Conservation (phyloP, 1,140 invertebrate genomes). For the Macrostomum lignano region DNA sequence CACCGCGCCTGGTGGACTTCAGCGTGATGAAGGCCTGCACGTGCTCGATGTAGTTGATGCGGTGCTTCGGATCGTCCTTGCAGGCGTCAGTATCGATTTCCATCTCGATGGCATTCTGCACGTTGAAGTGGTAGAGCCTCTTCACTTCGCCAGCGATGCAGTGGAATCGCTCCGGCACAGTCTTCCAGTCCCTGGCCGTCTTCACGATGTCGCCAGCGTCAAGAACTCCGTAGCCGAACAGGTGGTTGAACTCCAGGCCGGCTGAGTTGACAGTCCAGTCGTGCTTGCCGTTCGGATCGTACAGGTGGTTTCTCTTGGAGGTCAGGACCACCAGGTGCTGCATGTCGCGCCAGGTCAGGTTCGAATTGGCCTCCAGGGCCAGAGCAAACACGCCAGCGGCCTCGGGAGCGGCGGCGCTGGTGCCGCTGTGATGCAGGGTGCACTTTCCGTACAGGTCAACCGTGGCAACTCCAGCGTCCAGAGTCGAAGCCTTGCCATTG, state of each 20-base stretch:
- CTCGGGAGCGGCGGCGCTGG: constrained; percentile 86
- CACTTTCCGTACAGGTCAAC: constrained; percentile 98
- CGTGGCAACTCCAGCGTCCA: constrained; percentile 36
- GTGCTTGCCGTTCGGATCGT: constrained; percentile 63
- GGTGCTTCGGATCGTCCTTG: constrained; percentile 55
- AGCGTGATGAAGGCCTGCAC: constrained; percentile 84
- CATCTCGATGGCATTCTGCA: constrained; percentile 39
- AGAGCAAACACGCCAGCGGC: constrained; percentile 89
- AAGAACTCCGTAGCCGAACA: constrained; percentile 87
- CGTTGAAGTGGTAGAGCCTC: constrained; percentile 18
- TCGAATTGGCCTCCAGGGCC: constrained; percentile 70
- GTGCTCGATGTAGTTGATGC: constrained; percentile 43
- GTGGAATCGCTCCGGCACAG: constrained; percentile 75
- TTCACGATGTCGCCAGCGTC: constrained; percentile 95
- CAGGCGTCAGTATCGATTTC: constrained; percentile 73
- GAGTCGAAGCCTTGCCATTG: constrained; percentile 1
- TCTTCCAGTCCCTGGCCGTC: constrained; percentile 69
- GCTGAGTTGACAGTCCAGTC: constrained; percentile 97
- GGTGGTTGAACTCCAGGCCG: constrained; percentile 87
- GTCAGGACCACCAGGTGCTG: constrained; percentile 88
- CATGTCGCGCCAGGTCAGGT: constrained; percentile 79
- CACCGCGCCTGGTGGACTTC: constrained; percentile 54
- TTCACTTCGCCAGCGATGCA: constrained; percentile 63
- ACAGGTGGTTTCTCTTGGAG: constrained; percentile 84
- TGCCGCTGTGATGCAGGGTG: constrained; percentile 94